These are phyloP conservation scores for Crypturellus undulatus DNA, from an alignment of 2,113 vertebrate species.

Conservation along the genomic window DNA sequence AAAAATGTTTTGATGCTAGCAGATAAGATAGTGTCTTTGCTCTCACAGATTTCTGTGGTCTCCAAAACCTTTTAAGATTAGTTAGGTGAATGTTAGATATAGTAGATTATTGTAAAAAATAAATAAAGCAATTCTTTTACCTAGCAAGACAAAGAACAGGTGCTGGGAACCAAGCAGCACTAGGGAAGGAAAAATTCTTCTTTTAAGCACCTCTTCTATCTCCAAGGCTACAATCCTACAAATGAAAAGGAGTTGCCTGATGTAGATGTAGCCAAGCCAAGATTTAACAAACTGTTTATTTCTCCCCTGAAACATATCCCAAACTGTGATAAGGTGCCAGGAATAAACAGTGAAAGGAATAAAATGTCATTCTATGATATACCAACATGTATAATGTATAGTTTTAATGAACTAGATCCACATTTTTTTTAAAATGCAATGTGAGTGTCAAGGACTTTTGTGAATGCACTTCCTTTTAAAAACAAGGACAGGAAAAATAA, in stretches of 20 bases:
- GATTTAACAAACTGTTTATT: conserved; percentile 18
- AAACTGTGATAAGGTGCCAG: neutral
- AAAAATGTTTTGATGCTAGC: neutral
- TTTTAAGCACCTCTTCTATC: conserved; percentile 28
- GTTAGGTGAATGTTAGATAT: neutral
- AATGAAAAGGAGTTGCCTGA: neutral
- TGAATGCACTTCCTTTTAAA: neutral
- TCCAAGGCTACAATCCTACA: conserved; percentile 19
- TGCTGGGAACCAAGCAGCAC: neutral
- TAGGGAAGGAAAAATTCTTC: neutral
- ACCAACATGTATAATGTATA: fast-evolving
- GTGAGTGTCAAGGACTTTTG: neutral
- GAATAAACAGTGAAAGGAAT: neutral
- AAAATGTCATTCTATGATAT: neutral
- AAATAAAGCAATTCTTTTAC: neutral
- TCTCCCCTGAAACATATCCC: neutral
- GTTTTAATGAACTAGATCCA: neutral
- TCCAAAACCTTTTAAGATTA: neutral
- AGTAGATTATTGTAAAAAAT: fast-evolving
- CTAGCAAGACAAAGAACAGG: neutral
- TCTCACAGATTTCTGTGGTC: neutral
- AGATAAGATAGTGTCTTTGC: neutral
- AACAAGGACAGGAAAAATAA: neutral
- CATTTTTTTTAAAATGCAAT: neutral
- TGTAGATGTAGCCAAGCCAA: neutral